Conservation (phyloP, 2,888 invertebrate species). For the Entomobrya proxima region DNA sequence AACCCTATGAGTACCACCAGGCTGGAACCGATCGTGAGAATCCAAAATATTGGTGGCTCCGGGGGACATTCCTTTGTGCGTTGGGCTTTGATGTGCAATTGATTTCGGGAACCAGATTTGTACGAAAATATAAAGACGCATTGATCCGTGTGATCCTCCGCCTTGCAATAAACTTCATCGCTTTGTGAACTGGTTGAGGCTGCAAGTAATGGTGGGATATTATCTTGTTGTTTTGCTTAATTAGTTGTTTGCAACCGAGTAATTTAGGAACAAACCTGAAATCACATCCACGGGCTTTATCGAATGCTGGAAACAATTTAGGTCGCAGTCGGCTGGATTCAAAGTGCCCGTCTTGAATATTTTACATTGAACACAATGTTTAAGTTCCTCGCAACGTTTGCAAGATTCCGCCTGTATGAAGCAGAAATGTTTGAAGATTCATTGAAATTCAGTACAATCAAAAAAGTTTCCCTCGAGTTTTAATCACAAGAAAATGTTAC, state of each 20-base stretch:
- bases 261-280: too few relatives aligned
- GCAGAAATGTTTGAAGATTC: background rate
- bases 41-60: slow-evolving; percentile 76
- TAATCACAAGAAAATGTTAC: slow-evolving; percentile 14
- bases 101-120: background rate
- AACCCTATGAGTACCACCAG: slow-evolving; percentile 85
- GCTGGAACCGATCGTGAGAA: slow-evolving; percentile 84
- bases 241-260: too few relatives aligned
- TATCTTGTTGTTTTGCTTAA: too few relatives aligned
- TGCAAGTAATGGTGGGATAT: too few relatives aligned
- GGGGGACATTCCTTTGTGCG: slow-evolving; percentile 69
- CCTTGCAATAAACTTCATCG: slow-evolving; percentile 55
- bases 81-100: slow-evolving; percentile 51
- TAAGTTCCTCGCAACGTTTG: slow-evolving; percentile 57
- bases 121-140: slow-evolving; percentile 62
- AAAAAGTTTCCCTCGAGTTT: background rate
- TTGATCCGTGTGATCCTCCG: slow-evolving; percentile 50
- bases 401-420: slow-evolving; percentile 57
- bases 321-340: slow-evolving; percentile 49
- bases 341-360: slow-evolving; percentile 42
- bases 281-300: slow-evolving; percentile 47
- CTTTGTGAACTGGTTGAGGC: background rate
- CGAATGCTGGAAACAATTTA: slow-evolving; percentile 29
- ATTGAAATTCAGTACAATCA: background rate
- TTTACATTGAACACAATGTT: slow-evolving; percentile 67